Evolutionary conservation across 1,140 invertebrate genomes (phyloP).

Genomic region (Brachionus manjavacas): DNA sequence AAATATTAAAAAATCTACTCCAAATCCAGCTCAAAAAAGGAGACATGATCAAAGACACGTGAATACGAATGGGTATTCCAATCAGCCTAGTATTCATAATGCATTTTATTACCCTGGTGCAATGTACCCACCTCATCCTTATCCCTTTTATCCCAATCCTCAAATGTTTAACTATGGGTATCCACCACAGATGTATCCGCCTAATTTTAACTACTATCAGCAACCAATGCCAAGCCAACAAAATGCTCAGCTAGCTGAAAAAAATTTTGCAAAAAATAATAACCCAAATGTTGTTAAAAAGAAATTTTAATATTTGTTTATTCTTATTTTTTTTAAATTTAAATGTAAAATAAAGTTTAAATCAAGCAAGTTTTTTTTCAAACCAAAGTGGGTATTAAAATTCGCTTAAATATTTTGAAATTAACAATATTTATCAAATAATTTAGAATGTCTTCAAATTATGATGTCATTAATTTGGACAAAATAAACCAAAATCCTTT

Average conservation of each 20-base stretch:
- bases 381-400: background rate
- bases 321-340: background rate
- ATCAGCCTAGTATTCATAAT: background rate
- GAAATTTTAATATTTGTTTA: background rate
- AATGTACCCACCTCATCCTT: background rate
- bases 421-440: background rate
- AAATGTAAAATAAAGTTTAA: background rate
- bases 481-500: conserved; percentile 16
- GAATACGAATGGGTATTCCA: background rate
- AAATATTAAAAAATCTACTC: background rate
- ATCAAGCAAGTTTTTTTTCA: background rate
- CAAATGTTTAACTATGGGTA: background rate
- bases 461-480: background rate
- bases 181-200: background rate
- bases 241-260: background rate
- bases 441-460: background rate
- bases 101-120: background rate
- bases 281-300: conserved; percentile 16
- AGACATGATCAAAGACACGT: background rate
- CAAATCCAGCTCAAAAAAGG: background rate
- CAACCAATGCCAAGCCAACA: background rate
- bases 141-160: conserved; percentile 17
- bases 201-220: background rate
- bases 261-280: background rate
- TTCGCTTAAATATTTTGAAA: background rate